Evolutionary conservation across 2,888 invertebrate species (phyloP).

Genomic region (Leptopilina drosophilae): DNA sequence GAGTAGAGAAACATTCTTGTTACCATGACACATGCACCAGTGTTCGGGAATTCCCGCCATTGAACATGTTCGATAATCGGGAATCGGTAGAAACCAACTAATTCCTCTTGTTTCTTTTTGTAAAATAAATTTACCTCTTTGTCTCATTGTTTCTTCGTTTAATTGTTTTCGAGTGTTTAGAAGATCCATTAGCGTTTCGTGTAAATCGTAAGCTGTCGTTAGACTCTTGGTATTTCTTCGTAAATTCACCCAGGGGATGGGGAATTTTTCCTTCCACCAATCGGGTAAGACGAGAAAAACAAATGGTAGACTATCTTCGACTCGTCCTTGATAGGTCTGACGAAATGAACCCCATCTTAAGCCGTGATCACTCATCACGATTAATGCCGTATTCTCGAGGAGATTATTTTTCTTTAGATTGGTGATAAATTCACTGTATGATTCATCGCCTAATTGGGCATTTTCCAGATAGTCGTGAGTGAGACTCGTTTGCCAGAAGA

Average conservation of each 20-base stretch:
- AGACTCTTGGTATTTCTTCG: conserved; percentile 83
- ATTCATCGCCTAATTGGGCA: conserved; percentile 85
- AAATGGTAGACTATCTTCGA: conserved; percentile 93
- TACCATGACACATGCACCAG: conserved; percentile 92
- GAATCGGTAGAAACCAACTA: conserved; percentile 88
- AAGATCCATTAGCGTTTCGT: conserved; percentile 87
- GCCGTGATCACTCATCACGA: conserved; percentile 94
- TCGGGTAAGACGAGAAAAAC: conserved; percentile 85
- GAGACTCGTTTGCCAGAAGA: conserved; percentile 90
- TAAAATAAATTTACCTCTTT: conserved; percentile 73
- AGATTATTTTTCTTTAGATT: conserved; percentile 77
- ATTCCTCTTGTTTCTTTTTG: conserved; percentile 79
- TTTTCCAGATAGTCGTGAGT: conserved; percentile 92
- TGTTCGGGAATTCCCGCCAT: conserved; percentile 88
- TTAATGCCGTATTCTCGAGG: conserved; percentile 83
- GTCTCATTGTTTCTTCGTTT: conserved; percentile 74
- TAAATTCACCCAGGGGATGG: conserved; percentile 82
- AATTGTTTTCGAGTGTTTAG: conserved; percentile 78
- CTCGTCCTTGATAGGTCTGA: conserved; percentile 88
- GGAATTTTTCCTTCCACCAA: conserved; percentile 83
- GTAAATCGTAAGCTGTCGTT: conserved; percentile 91
- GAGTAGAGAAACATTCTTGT: conserved; percentile 79
- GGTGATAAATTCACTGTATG: conserved; percentile 81
- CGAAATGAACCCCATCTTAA: conserved; percentile 91
- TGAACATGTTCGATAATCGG: conserved; percentile 85